Percentiles rank a stretch among this genome's conserved stretches.
Evolutionary conservation across 2,113 vertebrate species (phyloP).

Genomic region (Acanthisitta chloris): DNA sequence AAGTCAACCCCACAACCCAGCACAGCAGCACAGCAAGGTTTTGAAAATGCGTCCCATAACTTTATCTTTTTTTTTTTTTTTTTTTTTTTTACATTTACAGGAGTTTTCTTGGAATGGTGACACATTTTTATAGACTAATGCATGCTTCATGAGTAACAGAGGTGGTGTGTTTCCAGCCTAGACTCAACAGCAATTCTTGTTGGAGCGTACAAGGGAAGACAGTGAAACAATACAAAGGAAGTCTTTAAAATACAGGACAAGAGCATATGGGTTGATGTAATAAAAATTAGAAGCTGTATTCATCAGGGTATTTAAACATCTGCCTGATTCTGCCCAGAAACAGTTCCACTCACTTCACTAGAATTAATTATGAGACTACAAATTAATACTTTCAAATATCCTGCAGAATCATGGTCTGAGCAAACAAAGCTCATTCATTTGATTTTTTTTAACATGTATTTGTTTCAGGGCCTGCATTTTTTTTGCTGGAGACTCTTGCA

Average conservation of each 20-base stretch:
- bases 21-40: not conserved
- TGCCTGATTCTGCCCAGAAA: not conserved
- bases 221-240: not conserved
- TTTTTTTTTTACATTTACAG: not conserved
- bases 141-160: not conserved
- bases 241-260: constrained; percentile 12
- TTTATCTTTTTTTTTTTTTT: not conserved
- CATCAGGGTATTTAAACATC: not conserved
- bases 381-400: not conserved
- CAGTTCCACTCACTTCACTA: not conserved
- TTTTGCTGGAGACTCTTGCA: not conserved
- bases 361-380: not conserved
- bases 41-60: not conserved
- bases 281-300: not conserved
- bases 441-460: not conserved
- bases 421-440: not conserved
- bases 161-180: not conserved
- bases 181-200: not conserved
- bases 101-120: not conserved
- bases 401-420: not conserved
- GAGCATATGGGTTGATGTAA: not conserved
- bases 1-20: not conserved
- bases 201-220: not conserved
- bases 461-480: not conserved
- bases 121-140: not conserved